These are phyloP conservation scores for Acrocera orbiculus DNA, from an alignment of 2,888 invertebrate species.

Conservation along the genomic window DNA sequence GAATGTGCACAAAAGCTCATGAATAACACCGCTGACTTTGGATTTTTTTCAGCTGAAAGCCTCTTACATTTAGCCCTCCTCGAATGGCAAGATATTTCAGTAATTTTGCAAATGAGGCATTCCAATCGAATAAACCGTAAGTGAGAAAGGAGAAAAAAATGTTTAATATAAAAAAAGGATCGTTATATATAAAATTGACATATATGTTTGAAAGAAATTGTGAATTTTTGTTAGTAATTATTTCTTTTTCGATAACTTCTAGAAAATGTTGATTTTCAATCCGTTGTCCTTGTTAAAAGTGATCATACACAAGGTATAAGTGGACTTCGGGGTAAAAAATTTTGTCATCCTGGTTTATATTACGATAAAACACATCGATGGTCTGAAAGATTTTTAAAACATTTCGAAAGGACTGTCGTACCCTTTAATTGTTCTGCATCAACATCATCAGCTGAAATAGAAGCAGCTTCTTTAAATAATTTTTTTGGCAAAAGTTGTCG, in stretches of 20 bases:
- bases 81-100: conserved; percentile 29
- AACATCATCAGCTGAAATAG: conserved; percentile 38
- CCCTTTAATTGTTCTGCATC: conserved; percentile 17
- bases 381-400: conserved; percentile 42
- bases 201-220: background rate
- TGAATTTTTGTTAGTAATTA: no score
- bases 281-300: conserved; percentile 39
- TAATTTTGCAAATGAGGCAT: conserved; percentile 34
- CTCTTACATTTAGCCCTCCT: conserved; percentile 35
- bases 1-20: conserved; percentile 42
- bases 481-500: conserved; percentile 56
- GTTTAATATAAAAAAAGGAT: background rate
- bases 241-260: no score
- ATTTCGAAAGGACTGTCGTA: conserved; percentile 35
- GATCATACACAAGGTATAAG: conserved; percentile 31
- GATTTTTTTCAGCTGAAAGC: conserved; percentile 43
- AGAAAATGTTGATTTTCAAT: conserved; percentile 34
- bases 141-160: conserved; percentile 7
- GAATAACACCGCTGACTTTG: conserved; percentile 38
- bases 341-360: conserved; percentile 49
- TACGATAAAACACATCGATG: conserved; percentile 26
- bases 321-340: conserved; percentile 34
- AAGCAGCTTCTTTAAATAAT: conserved; percentile 38
- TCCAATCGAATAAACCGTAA: conserved; percentile 26
- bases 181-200: conserved; percentile 7